A percentile compares a stretch with the other conserved stretches of the same genome.
Conservation (phyloP, 1,140 invertebrate species). For the Neuroterus valhalla region DNA sequence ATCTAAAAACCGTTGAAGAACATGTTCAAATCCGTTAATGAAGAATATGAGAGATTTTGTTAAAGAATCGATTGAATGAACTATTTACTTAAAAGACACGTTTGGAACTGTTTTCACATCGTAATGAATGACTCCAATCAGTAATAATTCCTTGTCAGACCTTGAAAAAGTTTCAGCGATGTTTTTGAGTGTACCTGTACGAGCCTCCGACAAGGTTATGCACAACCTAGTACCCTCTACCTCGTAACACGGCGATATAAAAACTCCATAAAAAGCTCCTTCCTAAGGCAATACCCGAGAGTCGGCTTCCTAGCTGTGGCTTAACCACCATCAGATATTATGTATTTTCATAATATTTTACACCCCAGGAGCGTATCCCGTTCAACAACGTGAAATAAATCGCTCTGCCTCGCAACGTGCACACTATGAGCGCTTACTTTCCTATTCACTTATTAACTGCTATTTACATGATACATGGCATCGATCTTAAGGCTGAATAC, state of each 20-base stretch:
- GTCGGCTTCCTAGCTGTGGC: slow-evolving; percentile 41
- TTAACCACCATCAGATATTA: slow-evolving; percentile 63
- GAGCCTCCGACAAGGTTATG: slow-evolving; percentile 45
- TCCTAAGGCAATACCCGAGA: slow-evolving; percentile 42
- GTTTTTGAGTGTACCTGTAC: not conserved
- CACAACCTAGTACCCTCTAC: slow-evolving; percentile 42
- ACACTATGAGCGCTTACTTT: not conserved
- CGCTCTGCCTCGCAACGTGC: slow-evolving; percentile 7
- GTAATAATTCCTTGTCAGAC: too few species aligned
- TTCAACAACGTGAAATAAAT: slow-evolving; percentile 34
- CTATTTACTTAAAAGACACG: too few species aligned
- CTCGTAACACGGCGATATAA: slow-evolving; percentile 57
- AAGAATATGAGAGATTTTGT: too few species aligned
- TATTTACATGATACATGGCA: not conserved
- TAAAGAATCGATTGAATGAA: too few species aligned
- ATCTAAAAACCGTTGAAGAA: too few species aligned
- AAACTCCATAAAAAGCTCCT: slow-evolving; percentile 62
- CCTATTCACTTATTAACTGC: slow-evolving; percentile 36
- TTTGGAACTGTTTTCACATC: too few species aligned
- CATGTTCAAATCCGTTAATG: too few species aligned
- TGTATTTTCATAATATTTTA: slow-evolving; percentile 65
- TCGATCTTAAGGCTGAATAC: not conserved
- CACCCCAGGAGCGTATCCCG: slow-evolving; percentile 48
- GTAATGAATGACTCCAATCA: too few species aligned
- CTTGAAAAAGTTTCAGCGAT: not conserved